Evolutionary conservation across 2,113 vertebrate genomes (phyloP).

Genomic region (Glaucomys volans): DNA sequence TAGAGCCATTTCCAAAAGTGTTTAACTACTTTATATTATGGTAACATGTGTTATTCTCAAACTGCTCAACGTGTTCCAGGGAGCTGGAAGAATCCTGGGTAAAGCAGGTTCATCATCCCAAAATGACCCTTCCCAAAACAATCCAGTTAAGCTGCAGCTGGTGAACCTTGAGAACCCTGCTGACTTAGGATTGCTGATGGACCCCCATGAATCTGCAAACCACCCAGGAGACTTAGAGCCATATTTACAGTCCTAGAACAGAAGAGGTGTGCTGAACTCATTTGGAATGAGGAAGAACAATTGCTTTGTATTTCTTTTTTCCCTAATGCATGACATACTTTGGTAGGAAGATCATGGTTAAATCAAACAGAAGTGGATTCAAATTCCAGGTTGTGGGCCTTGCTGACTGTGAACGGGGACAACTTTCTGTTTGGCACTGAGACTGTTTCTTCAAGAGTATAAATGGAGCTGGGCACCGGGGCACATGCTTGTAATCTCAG

Average conservation of each 20-base stretch:
- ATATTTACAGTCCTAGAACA: accelerated
- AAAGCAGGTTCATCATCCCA: neutral
- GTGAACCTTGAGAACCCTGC: neutral
- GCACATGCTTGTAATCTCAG: no score
- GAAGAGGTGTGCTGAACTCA: neutral
- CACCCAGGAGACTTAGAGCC: no score
- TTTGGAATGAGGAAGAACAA: neutral
- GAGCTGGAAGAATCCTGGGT: neutral
- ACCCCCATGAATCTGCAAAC: no score
- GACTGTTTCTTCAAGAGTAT: neutral
- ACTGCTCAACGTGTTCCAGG: neutral
- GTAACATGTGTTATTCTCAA: neutral
- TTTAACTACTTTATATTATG: neutral
- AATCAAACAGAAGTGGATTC: neutral
- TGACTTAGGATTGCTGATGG: accelerated
- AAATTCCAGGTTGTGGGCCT: neutral
- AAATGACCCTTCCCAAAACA: neutral
- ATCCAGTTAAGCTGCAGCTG: no score
- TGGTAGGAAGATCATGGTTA: neutral
- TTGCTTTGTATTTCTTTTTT: neutral
- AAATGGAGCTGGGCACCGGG: no score
- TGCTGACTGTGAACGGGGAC: neutral
- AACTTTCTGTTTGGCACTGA: neutral
- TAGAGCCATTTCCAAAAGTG: neutral
- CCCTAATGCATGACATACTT: accelerated